Percentiles rank a stretch among this genome's conserved stretches.
phyloP scores from a whole-genome alignment of 1,140 invertebrate genomes.

The Rhopalosiphum padi region DNA sequence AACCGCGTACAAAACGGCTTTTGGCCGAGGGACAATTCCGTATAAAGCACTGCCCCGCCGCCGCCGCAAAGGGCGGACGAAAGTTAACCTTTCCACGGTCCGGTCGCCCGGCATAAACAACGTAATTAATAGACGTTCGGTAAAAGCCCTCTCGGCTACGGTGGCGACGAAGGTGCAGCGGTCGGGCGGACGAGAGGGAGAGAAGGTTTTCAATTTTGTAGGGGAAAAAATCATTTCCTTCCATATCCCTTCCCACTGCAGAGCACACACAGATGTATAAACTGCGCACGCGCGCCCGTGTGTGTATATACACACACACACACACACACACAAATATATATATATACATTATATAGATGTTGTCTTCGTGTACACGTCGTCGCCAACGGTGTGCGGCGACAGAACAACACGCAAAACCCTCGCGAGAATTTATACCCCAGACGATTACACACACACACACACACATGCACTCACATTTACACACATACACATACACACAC shows the following conservation, averaged over 20 bases:
- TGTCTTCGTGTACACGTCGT: background rate
- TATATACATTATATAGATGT: background rate
- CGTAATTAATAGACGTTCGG: conserved; percentile 41
- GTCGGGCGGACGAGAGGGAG: background rate
- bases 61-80: background rate
- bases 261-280: background rate
- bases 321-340: too few relatives aligned
- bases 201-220: conserved; percentile 37
- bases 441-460: too few relatives aligned
- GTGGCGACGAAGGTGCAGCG: background rate
- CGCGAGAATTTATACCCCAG: conserved; percentile 7
- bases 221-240: conserved; percentile 25
- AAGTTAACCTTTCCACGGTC: conserved; percentile 36
- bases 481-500: too few relatives aligned
- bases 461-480: too few relatives aligned
- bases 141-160: background rate
- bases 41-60: background rate
- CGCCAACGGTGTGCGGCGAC: background rate
- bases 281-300: background rate
- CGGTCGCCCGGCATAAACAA: background rate
- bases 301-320: background rate
- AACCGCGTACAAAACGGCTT: conserved; percentile 54
- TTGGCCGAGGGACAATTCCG: background rate
- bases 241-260: background rate
- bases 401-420: conserved; percentile 21